Conservation (phyloP, 2,888 invertebrate species). For the Aleiodes alternator region DNA sequence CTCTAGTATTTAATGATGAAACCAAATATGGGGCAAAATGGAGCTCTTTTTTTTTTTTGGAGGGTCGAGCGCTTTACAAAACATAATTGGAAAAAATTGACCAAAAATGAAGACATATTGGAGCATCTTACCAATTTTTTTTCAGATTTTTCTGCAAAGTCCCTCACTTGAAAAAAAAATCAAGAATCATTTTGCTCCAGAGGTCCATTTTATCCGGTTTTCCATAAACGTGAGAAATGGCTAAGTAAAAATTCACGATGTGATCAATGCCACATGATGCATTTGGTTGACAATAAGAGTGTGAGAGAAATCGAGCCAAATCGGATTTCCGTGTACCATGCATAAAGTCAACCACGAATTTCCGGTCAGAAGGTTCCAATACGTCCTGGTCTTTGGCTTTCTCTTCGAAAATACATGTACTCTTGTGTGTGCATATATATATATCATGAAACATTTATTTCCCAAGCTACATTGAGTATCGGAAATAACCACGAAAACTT, state of each 20-base stretch:
- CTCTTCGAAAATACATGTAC: conserved; percentile 32
- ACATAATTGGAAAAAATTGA: too few relatives aligned
- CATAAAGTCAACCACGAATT: conserved; percentile 54
- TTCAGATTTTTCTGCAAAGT: too few relatives aligned
- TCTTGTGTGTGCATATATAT: neutral
- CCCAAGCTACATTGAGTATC: conserved; percentile 1
- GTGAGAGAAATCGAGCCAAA: conserved; percentile 57
- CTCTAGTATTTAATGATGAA: too few relatives aligned
- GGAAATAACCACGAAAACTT: conserved; percentile 23
- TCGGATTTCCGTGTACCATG: conserved; percentile 61
- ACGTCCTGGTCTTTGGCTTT: conserved; percentile 43
- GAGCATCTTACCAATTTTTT: too few relatives aligned
- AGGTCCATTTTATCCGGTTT: too few relatives aligned
- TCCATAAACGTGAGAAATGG: neutral
- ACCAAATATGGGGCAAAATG: too few relatives aligned
- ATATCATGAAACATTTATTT: conserved; percentile 42
- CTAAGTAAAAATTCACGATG: conserved; percentile 18
- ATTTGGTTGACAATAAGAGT: conserved; percentile 29
- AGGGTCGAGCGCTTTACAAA: too few relatives aligned
- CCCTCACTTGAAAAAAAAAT: too few relatives aligned
- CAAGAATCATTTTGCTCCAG: too few relatives aligned
- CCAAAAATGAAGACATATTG: too few relatives aligned
- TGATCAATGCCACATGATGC: conserved; percentile 26
- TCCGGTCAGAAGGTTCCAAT: conserved; percentile 54
- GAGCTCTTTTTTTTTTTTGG: too few relatives aligned